Evolutionary conservation across 2,113 vertebrate species (phyloP).

Genomic region (Pluvianellus socialis): DNA sequence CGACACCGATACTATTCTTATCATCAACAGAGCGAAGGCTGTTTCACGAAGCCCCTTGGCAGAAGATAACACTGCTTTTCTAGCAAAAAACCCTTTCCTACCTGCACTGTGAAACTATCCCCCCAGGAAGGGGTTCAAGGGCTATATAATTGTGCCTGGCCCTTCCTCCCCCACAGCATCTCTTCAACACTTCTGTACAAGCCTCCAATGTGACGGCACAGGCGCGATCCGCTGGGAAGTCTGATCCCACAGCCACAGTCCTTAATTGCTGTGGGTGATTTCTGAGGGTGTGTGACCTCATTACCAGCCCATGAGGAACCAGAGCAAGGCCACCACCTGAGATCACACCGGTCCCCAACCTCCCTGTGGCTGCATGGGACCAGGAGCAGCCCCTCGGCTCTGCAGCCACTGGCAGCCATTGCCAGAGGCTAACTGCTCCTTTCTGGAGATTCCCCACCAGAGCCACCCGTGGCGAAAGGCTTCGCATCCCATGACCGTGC

Average conservation of each 20-base stretch:
- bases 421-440: neutral
- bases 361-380: accelerated
- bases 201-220: neutral
- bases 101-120: neutral
- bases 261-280: neutral
- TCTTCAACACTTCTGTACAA: neutral
- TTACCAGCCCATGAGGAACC: neutral
- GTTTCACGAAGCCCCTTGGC: neutral
- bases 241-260: neutral
- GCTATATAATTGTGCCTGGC: neutral
- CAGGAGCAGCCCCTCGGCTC: accelerated
- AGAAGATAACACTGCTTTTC: neutral
- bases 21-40: neutral
- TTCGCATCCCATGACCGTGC: accelerated
- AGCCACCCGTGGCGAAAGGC: neutral
- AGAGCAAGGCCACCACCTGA: neutral
- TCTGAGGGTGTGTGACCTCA: accelerated
- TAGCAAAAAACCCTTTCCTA: neutral
- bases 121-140: neutral
- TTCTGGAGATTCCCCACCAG: neutral
- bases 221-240: neutral
- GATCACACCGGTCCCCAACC: neutral
- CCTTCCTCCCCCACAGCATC: neutral
- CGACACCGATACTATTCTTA: neutral
- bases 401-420: neutral